Conservation (phyloP, 2,888 invertebrate species). For the Ptychoptera contaminata region DNA sequence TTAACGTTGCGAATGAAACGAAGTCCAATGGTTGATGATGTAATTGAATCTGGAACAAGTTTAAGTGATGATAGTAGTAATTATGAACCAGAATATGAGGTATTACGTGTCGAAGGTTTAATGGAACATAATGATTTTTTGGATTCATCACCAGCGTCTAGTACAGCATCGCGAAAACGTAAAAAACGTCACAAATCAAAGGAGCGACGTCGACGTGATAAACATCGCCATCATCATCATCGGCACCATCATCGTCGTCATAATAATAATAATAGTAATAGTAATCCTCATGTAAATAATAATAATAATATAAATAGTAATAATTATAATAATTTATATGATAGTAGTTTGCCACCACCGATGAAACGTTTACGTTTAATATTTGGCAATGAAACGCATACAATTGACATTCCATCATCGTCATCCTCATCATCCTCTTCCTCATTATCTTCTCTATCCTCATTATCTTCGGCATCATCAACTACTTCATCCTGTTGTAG, state of each 20-base stretch:
- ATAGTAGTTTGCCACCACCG: constrained; percentile 39
- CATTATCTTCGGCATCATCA: constrained; percentile 8
- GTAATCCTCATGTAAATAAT: not conserved
- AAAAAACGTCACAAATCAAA: constrained; percentile 46
- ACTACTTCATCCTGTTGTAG: constrained; percentile 10
- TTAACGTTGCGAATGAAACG: constrained; percentile 75
- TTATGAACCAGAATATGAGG: constrained; percentile 67
- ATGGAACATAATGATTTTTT: constrained; percentile 18
- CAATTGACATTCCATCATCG: constrained; percentile 60
- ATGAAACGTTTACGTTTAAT: constrained; percentile 76
- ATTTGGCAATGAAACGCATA: constrained; percentile 77
- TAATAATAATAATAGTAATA: constrained; percentile 8
- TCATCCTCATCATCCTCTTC: constrained; percentile 7
- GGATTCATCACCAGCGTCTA: constrained; percentile 12
- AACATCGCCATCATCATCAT: constrained; percentile 11
- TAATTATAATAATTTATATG: constrained; percentile 1
- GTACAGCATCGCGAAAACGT: constrained; percentile 20
- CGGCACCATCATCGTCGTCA: constrained; percentile 7
- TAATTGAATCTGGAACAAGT: constrained; percentile 63
- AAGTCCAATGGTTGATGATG: constrained; percentile 70
- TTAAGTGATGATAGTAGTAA: constrained; percentile 40
- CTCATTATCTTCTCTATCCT: constrained; percentile 10
- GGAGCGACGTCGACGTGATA: constrained; percentile 19
- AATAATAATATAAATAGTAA: constrained; percentile 1
- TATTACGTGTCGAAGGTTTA: constrained; percentile 65